Conservation (phyloP, 92 coral and sea anemone genomes). For the Palythoa grandis region DNA sequence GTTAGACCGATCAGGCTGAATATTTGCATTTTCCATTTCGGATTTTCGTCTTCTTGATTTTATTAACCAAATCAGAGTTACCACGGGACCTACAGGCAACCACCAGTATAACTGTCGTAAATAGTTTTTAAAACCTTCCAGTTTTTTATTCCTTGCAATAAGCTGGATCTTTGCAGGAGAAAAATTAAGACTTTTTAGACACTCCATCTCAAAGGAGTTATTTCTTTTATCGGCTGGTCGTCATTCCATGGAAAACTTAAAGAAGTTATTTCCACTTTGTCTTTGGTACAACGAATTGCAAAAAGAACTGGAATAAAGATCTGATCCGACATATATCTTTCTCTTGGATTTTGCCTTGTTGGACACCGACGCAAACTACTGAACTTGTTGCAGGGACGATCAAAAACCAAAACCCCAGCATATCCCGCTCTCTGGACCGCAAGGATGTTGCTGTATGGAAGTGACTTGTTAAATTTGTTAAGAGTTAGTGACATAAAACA, state of each 20-base stretch:
- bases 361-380: not conserved
- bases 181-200: not conserved
- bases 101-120: not conserved
- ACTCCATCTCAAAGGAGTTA: no score
- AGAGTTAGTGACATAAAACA: not conserved
- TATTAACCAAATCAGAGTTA: not conserved
- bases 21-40: not conserved
- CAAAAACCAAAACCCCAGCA: not conserved
- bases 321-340: no score
- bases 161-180: no score
- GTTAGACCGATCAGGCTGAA: not conserved
- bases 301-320: no score
- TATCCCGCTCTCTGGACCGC: conserved; percentile 3
- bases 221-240: no score
- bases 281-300: no score
- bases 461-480: not conserved
- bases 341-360: no score
- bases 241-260: not conserved
- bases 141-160: not conserved
- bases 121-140: not conserved
- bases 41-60: not conserved
- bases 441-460: not conserved
- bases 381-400: no score
- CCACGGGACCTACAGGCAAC: not conserved
- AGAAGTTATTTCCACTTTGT: no score